These are phyloP conservation scores for Lamprologus lemairii DNA, from an alignment of 2,113 vertebrate species.

Conservation along the genomic window DNA sequence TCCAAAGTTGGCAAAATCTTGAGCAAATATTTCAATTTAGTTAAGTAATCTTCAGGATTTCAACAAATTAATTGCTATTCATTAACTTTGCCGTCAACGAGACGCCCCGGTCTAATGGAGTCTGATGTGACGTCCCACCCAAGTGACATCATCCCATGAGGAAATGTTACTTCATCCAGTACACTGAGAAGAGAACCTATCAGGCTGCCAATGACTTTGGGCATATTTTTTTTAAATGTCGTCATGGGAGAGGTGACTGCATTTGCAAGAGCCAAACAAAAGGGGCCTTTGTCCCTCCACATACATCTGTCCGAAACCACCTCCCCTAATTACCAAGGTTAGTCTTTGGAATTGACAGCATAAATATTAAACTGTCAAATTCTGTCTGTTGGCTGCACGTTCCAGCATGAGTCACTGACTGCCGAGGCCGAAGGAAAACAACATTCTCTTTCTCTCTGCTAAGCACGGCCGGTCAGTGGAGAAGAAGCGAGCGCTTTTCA, in stretches of 20 bases:
- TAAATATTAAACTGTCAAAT: slow-evolving; percentile 71
- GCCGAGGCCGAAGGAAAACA: slow-evolving; percentile 48
- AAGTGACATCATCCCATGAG: slow-evolving; percentile 37
- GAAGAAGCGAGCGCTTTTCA: neutral
- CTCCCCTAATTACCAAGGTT: slow-evolving; percentile 63
- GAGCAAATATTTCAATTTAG: neutral
- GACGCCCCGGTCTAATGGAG: neutral
- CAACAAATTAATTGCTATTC: neutral
- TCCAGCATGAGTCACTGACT: slow-evolving; percentile 55
- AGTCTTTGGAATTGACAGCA: slow-evolving; percentile 61
- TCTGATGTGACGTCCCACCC: slow-evolving; percentile 29
- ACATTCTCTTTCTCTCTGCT: slow-evolving; percentile 21
- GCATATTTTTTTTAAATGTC: slow-evolving; percentile 21
- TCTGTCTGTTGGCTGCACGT: slow-evolving; percentile 53
- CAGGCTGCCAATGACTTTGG: slow-evolving; percentile 2
- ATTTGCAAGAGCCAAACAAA: slow-evolving; percentile 59
- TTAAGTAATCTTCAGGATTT: neutral
- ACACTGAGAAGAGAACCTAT: neutral
- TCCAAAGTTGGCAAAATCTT: slow-evolving; percentile 7
- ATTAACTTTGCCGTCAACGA: neutral
- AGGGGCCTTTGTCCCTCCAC: slow-evolving; percentile 52
- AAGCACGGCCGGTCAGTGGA: neutral
- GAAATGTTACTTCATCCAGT: slow-evolving; percentile 20
- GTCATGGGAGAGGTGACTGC: slow-evolving; percentile 48
- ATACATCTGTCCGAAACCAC: slow-evolving; percentile 65